phyloP scores from a whole-genome alignment of 2,113 vertebrate species.

The Diglossa brunneiventris region DNA sequence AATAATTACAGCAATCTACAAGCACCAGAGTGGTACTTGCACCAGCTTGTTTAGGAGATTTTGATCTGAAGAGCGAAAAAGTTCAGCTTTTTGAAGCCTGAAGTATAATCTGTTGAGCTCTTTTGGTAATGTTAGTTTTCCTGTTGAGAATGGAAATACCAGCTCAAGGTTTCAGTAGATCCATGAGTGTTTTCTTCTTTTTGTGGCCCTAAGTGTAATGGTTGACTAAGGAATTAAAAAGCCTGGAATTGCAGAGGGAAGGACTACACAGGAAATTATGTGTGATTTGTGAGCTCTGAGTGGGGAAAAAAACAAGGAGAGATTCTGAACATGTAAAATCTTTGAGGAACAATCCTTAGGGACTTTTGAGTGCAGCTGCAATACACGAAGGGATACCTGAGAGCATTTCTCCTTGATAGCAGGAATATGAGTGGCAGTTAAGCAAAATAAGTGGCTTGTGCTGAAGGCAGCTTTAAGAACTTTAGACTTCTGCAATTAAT shows the following conservation, averaged over 20 bases:
- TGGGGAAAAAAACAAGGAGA: neutral
- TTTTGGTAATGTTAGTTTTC: neutral
- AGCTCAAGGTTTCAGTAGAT: neutral
- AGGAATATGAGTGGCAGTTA: neutral
- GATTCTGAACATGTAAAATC: neutral
- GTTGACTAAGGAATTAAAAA: neutral
- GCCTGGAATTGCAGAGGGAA: neutral
- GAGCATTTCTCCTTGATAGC: neutral
- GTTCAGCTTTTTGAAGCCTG: neutral
- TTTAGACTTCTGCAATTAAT: neutral
- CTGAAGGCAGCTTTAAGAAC: neutral
- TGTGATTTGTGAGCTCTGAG: neutral
- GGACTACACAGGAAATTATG: neutral
- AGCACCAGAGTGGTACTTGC: neutral
- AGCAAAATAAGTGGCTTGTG: neutral
- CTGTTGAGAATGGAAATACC: neutral
- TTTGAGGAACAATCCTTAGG: neutral
- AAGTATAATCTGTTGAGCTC: neutral
- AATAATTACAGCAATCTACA: slow-evolving; percentile 1
- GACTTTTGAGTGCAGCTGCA: neutral
- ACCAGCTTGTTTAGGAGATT: neutral
- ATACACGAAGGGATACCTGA: neutral
- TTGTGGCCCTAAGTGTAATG: neutral
- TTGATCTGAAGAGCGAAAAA: neutral
- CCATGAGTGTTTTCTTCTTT: neutral